Evolutionary conservation across 1,140 invertebrate genomes (phyloP), one percentile per base, ranked within the genome.

Genomic region (Drosophila littoralis): DNA sequence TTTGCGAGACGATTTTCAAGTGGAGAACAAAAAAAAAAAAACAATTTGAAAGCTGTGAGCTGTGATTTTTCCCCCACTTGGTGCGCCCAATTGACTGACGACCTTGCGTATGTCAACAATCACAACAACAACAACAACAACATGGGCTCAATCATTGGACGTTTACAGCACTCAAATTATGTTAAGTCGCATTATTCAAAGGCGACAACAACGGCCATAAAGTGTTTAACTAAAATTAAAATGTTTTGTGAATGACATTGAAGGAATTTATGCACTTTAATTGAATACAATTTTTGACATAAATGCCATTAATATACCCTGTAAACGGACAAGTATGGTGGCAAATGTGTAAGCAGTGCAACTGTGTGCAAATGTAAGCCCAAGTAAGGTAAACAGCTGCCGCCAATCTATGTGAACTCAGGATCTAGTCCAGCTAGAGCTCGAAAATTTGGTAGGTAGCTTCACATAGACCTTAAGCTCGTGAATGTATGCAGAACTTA

Each of bases 251-350:
- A 42, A 36, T 86, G 82, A 52, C 83, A 86, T 88, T 86, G 83
- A 73, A 66, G 76, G 77, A 88, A 89, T 79, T 79, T 79, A 79
- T 79, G 73, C 76, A 79, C 61, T 79, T 76, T 71, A 79, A 79
- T 79, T 79, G 76, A 76, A 75, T 60, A 50, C 70, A 71, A 66
- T 71, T 71, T 75, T 75, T 12, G 38, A 35, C 17, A 59, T 46
- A 35, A 33, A 13, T 38, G 45, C 6, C 7, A 7, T 3, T 8
- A 1, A 35, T 33, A 59, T 46, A 59, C 57, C 57, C 57, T 59
- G 57, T 17, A 43, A 13, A 13, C 12, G 12, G 22, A 4, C 22
- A 42, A n/a, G 6, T 12, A 6, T 6, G 5, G 1, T n/a, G 6
- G 9, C 12, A 6, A 42, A 38, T 38, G 36, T 9, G 4, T 28